These are phyloP conservation scores for Saxicola maurus DNA, from an alignment of 2,797 vertebrate genomes.

Conservation along the genomic window DNA sequence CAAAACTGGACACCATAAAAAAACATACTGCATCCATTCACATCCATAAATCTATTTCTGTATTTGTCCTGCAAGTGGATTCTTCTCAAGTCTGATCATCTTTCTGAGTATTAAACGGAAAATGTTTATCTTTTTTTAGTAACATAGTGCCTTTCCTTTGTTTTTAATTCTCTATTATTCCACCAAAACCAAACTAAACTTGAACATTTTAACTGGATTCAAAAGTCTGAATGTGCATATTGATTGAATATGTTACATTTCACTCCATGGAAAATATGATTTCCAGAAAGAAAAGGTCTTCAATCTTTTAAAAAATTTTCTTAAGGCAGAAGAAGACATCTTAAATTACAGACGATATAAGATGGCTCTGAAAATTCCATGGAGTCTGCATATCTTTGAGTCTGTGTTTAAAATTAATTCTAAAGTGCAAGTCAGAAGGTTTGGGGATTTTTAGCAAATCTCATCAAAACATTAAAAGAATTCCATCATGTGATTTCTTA, in stretches of 20 bases:
- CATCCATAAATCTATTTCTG: not conserved
- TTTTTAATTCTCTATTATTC: not conserved
- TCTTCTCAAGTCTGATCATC: not conserved
- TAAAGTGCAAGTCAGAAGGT: not conserved
- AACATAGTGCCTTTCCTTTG: not conserved
- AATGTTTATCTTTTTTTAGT: not conserved
- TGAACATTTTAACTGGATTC: constrained; percentile 8
- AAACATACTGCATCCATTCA: not conserved
- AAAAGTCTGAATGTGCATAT: not conserved
- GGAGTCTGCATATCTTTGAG: not conserved
- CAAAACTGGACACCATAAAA: not conserved
- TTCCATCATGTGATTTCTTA: not conserved
- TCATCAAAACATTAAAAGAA: not conserved
- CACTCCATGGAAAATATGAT: not conserved
- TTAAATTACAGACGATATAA: not conserved
- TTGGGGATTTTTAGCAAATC: not conserved
- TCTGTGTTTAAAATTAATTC: not conserved
- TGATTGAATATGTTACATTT: not conserved
- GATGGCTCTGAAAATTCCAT: not conserved
- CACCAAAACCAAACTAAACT: not conserved
- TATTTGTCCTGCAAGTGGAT: not conserved
- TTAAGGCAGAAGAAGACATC: not conserved
- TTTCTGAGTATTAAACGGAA: not conserved
- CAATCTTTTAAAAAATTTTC: not conserved
- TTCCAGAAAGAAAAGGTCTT: not conserved